A percentile compares a stretch with the other conserved stretches of the same genome.
Evolutionary conservation across 2,113 vertebrate species (phyloP).

Genomic region (Microcebus jonahi): DNA sequence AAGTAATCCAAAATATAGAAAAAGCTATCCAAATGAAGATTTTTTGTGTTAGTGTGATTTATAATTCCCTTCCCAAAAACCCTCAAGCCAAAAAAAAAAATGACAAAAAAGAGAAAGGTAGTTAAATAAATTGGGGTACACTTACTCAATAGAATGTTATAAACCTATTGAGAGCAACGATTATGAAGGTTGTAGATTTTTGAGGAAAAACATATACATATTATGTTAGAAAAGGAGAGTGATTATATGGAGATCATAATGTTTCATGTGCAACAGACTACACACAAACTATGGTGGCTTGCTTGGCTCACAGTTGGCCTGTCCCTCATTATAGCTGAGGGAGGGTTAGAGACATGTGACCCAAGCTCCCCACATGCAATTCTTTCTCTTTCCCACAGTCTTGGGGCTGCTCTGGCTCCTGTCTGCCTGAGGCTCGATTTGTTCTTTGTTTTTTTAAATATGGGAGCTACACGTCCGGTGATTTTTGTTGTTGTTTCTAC

Average conservation of each 20-base stretch:
- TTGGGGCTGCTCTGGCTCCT: neutral
- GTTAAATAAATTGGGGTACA: constrained; percentile 31
- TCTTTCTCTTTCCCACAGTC: neutral
- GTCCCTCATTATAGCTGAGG: neutral
- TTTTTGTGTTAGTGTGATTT: neutral
- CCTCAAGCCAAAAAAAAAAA: neutral
- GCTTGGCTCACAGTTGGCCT: neutral
- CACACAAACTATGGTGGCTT: neutral
- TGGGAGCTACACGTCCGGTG: neutral
- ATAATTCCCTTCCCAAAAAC: neutral
- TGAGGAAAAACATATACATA: constrained; percentile 19
- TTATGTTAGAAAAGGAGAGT: neutral
- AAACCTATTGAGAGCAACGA: neutral
- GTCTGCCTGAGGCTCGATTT: neutral
- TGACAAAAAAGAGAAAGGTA: neutral
- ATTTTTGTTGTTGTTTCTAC: constrained; percentile 6
- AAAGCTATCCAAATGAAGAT: neutral
- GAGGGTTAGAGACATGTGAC: neutral
- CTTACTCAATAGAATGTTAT: constrained; percentile 8
- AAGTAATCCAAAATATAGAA: constrained; percentile 32
- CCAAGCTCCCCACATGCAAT: neutral
- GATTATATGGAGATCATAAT: neutral
- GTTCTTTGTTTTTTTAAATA: constrained; percentile 21
- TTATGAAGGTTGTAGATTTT: constrained; percentile 5
- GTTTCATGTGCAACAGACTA: constrained; percentile 11